phyloP scores from a whole-genome alignment of 2,113 vertebrate species.

The Acinonyx jubatus region DNA sequence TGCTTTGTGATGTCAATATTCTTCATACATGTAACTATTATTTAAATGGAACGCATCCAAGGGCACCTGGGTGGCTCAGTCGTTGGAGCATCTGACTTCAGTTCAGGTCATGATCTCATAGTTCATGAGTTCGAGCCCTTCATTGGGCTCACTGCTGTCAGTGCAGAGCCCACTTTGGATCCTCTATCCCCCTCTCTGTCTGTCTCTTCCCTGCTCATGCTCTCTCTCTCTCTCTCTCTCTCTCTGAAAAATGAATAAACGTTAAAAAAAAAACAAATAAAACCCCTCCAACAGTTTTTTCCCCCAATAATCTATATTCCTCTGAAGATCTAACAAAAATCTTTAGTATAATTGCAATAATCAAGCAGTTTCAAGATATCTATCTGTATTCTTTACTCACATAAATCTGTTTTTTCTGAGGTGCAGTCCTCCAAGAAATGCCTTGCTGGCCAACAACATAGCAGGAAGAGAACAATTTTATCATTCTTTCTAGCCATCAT shows the following conservation, averaged over 20 bases:
- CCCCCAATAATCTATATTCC: neutral
- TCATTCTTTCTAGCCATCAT: neutral
- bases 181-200: too few species aligned
- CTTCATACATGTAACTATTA: neutral
- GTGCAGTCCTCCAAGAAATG: neutral
- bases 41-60: neutral
- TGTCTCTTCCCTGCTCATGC: too few species aligned
- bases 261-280: neutral
- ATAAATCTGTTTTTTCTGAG: neutral
- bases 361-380: neutral
- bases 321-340: neutral
- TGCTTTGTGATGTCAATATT: neutral
- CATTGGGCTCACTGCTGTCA: too few species aligned
- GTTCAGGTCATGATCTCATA: too few species aligned
- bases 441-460: neutral
- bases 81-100: too few species aligned
- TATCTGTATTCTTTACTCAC: neutral
- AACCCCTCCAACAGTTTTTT: neutral
- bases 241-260: too few species aligned
- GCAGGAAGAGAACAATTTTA: neutral
- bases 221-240: too few species aligned
- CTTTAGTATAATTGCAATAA: neutral
- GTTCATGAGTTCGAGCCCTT: too few species aligned
- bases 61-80: too few species aligned
- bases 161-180: too few species aligned